A percentile compares a stretch with the other conserved stretches of the same genome.
Conservation (phyloP, 1,140 invertebrate species). For the Nylanderia fulva region DNA sequence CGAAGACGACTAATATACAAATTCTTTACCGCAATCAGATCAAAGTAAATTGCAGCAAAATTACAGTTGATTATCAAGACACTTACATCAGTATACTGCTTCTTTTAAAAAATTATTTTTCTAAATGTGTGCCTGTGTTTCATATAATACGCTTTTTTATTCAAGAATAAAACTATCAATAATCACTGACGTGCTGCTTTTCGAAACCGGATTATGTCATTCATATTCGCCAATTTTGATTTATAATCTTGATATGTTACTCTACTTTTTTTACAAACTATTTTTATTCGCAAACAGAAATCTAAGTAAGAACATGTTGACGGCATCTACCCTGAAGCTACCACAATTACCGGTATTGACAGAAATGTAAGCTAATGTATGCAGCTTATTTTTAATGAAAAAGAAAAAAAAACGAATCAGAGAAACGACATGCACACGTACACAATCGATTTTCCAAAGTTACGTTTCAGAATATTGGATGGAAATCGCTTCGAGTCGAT, state of each 20-base stretch:
- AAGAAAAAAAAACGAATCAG: not conserved
- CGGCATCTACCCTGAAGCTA: conserved; percentile 82
- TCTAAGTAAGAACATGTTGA: conserved; percentile 82
- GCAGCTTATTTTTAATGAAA: not conserved
- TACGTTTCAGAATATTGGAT: conserved; percentile 77
- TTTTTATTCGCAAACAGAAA: conserved; percentile 71
- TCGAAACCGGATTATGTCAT: not conserved
- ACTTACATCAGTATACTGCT: not conserved
- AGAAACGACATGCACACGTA: not conserved
- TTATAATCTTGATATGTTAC: not conserved
- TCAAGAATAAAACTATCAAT: not conserved
- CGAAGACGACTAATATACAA: not conserved
- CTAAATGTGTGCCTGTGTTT: no score
- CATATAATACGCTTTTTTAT: not conserved
- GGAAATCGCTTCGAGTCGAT: conserved; percentile 78
- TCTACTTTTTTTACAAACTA: conserved; percentile 17
- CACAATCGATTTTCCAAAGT: conserved; percentile 3
- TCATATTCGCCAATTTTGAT: not conserved
- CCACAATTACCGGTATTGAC: conserved; percentile 83
- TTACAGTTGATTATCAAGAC: not conserved
- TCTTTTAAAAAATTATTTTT: not conserved
- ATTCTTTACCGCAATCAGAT: conserved; percentile 18
- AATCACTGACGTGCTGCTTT: not conserved
- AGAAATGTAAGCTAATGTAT: conserved; percentile 86
- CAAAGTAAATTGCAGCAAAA: conserved; percentile 8